These are phyloP conservation scores for Gobionotothen gibberifrons DNA, from an alignment of 2,797 vertebrate species.

Conservation along the genomic window DNA sequence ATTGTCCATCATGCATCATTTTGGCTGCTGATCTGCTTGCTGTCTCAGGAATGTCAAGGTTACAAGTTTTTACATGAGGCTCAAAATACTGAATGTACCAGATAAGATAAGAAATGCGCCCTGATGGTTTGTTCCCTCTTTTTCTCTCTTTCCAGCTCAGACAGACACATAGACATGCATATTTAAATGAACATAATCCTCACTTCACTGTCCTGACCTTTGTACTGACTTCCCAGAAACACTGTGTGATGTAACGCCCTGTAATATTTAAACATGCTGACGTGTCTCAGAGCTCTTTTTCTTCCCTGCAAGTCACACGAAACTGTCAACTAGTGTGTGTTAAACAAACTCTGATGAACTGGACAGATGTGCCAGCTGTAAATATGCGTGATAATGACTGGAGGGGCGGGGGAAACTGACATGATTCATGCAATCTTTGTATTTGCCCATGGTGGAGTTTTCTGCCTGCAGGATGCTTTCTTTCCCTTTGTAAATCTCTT, in stretches of 20 bases:
- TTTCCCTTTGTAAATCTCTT: constrained; percentile 43
- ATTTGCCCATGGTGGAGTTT: constrained; percentile 1
- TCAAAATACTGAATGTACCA: not conserved
- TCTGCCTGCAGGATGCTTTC: constrained; percentile 6
- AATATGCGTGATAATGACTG: constrained; percentile 26
- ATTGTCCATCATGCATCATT: not conserved
- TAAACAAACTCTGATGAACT: constrained; percentile 3
- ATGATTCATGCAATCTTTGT: constrained; percentile 20
- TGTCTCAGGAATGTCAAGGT: not conserved
- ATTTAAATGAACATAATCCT: constrained; percentile 7
- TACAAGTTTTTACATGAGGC: not conserved
- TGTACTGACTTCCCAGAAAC: constrained; percentile 2
- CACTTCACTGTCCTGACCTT: constrained; percentile 14
- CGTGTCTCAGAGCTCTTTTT: not conserved
- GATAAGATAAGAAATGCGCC: not conserved
- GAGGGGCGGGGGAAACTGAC: not conserved
- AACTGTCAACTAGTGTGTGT: not conserved
- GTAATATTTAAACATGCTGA: constrained; percentile 13
- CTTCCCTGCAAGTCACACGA: not conserved
- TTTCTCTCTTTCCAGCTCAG: not conserved
- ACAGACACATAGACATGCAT: not conserved
- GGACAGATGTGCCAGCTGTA: constrained; percentile 31
- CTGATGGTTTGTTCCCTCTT: not conserved
- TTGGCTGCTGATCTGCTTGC: not conserved
- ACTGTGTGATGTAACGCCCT: constrained; percentile 24